These are phyloP conservation scores for Sarcophaga variegata DNA, from an alignment of 2,888 invertebrate species.

Conservation along the genomic window DNA sequence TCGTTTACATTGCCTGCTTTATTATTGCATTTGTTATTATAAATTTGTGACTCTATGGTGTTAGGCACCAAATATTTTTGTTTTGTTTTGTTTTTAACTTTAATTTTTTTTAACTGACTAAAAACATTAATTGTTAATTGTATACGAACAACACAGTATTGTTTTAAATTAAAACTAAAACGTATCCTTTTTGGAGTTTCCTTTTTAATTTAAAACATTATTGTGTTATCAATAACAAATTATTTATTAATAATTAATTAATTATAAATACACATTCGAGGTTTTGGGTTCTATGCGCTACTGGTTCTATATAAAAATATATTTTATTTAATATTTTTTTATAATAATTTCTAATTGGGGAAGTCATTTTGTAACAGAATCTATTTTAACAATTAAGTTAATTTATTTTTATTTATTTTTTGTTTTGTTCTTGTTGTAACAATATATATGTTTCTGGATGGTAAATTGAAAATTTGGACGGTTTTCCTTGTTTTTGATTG, in stretches of 20 bases:
- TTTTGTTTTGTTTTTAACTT: conserved; percentile 14
- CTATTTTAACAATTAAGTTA: background rate
- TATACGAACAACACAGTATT: conserved; percentile 35
- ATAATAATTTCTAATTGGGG: background rate
- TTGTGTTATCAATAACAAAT: conserved; percentile 18
- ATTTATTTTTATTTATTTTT: conserved; percentile 3
- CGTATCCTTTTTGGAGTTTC: background rate
- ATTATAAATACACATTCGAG: conserved; percentile 11
- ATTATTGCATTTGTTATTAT: conserved; percentile 6
- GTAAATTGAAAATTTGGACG: conserved; percentile 47
- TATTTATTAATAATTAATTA: background rate
- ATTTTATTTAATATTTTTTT: conserved; percentile 9
- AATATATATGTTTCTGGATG: background rate
- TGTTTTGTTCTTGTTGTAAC: background rate
- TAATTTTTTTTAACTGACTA: conserved; percentile 20
- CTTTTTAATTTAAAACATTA: conserved; percentile 29
- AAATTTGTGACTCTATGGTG: conserved; percentile 55
- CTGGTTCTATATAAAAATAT: conserved; percentile 54
- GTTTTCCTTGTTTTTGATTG: conserved; percentile 13
- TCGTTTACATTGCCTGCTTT: conserved; percentile 26
- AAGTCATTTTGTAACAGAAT: background rate
- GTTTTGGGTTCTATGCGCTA: conserved; percentile 41
- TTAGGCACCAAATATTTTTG: conserved; percentile 49
- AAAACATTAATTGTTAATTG: conserved; percentile 16
- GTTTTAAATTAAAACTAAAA: conserved; percentile 25